Evolutionary conservation across 2,113 vertebrate species (phyloP).

Genomic region (Rhynchomys soricoides): DNA sequence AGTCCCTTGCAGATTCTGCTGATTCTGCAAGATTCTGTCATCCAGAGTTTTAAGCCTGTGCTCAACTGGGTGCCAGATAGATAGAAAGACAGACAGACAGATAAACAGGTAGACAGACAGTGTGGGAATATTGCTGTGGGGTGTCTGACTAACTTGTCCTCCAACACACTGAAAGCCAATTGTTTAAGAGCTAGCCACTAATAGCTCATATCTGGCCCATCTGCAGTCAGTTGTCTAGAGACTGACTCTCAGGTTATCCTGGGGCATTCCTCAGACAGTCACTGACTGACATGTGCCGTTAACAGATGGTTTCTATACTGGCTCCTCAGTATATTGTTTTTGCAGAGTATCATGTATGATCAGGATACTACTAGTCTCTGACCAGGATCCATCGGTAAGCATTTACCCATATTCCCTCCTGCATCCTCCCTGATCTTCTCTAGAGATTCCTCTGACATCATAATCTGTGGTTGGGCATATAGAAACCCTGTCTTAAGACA

Average conservation of each 20-base stretch:
- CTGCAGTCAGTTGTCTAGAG: not conserved
- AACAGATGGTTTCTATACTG: not conserved
- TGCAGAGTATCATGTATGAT: not conserved
- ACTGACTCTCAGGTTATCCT: rapidly evolving
- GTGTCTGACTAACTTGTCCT: not conserved
- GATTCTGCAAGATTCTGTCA: too few species aligned
- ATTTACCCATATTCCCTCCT: not conserved
- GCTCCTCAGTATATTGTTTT: not conserved
- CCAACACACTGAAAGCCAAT: not conserved
- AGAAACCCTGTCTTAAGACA: not conserved
- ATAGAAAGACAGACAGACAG: too few species aligned
- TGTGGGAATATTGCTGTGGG: not conserved
- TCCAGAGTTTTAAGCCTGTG: too few species aligned
- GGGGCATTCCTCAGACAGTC: not conserved
- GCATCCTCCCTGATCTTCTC: not conserved
- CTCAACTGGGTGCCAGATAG: too few species aligned
- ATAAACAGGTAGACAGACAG: not conserved
- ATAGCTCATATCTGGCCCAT: not conserved
- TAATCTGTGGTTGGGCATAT: not conserved
- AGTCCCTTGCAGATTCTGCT: too few species aligned
- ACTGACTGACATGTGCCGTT: not conserved
- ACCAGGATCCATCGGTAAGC: not conserved
- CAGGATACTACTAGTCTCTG: not conserved
- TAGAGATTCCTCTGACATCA: not conserved
- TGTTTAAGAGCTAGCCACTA: not conserved